A percentile compares a stretch with the other conserved stretches of the same genome.
These are phyloP conservation scores for Percina caprodes DNA, from an alignment of 2,113 vertebrate genomes.

Conservation along the genomic window DNA sequence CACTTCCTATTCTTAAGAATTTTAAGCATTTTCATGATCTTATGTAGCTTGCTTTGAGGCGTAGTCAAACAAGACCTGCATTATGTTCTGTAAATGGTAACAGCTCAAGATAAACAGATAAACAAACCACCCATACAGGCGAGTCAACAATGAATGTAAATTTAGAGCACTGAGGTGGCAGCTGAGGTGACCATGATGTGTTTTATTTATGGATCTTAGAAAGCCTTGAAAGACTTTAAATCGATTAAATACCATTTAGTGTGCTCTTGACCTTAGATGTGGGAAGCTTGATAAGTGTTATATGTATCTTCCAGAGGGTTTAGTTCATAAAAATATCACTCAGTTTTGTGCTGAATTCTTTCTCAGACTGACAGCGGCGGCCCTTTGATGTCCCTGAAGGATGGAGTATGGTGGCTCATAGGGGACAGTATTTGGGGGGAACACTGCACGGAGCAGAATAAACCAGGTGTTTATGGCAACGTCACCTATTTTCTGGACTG, in stretches of 20 bases:
- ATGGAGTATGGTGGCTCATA: conserved; percentile 88
- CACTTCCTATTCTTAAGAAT: conserved; percentile 42
- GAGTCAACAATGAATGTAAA: conserved; percentile 20
- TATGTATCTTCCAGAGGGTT: not conserved
- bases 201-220: conserved; percentile 7
- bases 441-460: conserved; percentile 79
- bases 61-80: conserved; percentile 33
- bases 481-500: conserved; percentile 87
- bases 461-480: conserved; percentile 88
- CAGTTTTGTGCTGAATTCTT: conserved; percentile 4
- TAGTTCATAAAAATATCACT: not conserved
- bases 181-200: conserved; percentile 50
- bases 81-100: conserved; percentile 31
- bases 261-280: not conserved
- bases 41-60: conserved; percentile 40
- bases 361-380: conserved; percentile 88
- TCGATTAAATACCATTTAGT: conserved; percentile 1
- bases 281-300: not conserved
- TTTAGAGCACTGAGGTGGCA: conserved; percentile 16
- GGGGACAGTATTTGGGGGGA: conserved; percentile 89
- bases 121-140: conserved; percentile 34
- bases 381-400: conserved; percentile 84
- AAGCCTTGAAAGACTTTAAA: not conserved
- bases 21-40: conserved; percentile 42
- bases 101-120: conserved; percentile 37